A percentile compares a stretch with the other conserved stretches of the same genome.
These are phyloP conservation scores for Cryptus viduatorius DNA, from an alignment of 2,888 invertebrate species.

Conservation along the genomic window DNA sequence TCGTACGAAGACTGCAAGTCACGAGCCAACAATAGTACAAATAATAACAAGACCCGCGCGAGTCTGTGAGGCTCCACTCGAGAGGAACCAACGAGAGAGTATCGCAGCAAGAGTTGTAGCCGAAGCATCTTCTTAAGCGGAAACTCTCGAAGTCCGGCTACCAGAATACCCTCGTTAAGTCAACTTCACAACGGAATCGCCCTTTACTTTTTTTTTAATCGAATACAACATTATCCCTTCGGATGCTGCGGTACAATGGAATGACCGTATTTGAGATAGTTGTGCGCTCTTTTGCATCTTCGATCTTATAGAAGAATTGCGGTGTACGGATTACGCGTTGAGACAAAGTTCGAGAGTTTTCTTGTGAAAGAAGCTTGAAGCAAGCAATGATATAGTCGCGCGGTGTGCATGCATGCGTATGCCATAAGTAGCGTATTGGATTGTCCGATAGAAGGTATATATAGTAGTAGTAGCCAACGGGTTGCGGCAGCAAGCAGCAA, in stretches of 20 bases:
- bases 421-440: conserved; percentile 79
- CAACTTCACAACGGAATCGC: conserved; percentile 71
- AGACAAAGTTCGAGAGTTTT: conserved; percentile 7
- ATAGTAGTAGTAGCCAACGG: not conserved
- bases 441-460: conserved; percentile 80
- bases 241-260: too few species aligned
- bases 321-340: not conserved
- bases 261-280: too few species aligned
- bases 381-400: conserved; percentile 53
- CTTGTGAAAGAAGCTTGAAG: conserved; percentile 65
- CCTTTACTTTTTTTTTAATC: too few species aligned
- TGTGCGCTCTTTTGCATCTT: too few species aligned
- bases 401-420: conserved; percentile 79
- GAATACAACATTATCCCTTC: too few species aligned
- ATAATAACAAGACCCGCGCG: conserved; percentile 81
- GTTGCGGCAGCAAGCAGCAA: conserved; percentile 68
- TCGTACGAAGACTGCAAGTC: conserved; percentile 81
- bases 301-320: too few species aligned
- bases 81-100: conserved; percentile 60
- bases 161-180: conserved; percentile 76
- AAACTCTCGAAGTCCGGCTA: conserved; percentile 73
- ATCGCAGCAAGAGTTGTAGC: conserved; percentile 52
- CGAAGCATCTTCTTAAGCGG: conserved; percentile 77
- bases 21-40: conserved; percentile 85
- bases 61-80: conserved; percentile 65